A percentile compares a stretch with the other conserved stretches of the same genome.
These are phyloP conservation scores for Lycaena phlaeas DNA, from an alignment of 2,888 invertebrate species.

Conservation along the genomic window DNA sequence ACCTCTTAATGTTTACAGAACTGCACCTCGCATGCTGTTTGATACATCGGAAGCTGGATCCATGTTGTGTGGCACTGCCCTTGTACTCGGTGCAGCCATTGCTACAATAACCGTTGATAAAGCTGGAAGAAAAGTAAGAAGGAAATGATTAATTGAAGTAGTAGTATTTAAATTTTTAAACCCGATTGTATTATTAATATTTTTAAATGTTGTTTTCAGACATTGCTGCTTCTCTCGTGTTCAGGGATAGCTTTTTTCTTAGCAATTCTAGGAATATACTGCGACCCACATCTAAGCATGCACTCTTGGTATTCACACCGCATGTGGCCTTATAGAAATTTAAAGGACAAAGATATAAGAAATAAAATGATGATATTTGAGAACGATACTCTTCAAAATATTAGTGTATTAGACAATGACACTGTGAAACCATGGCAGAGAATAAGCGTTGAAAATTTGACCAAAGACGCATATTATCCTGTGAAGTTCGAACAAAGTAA, in stretches of 20 bases:
- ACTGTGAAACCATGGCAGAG: slow-evolving; percentile 25
- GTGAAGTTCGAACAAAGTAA: slow-evolving; percentile 24
- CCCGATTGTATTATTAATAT: too few relatives aligned
- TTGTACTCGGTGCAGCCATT: slow-evolving; percentile 56
- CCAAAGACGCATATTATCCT: slow-evolving; percentile 22
- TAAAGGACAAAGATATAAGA: slow-evolving; percentile 27
- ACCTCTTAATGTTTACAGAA: slow-evolving; percentile 28
- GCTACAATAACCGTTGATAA: slow-evolving; percentile 52
- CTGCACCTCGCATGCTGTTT: slow-evolving; percentile 35
- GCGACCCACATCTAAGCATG: slow-evolving; percentile 50
- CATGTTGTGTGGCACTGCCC: slow-evolving; percentile 49
- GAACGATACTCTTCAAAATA: slow-evolving; percentile 22
- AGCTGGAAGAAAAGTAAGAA: slow-evolving; percentile 50
- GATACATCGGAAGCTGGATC: slow-evolving; percentile 54
- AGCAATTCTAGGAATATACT: slow-evolving; percentile 51
- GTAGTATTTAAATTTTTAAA: too few relatives aligned
- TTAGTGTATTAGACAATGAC: slow-evolving; percentile 16
- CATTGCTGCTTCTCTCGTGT: slow-evolving; percentile 55
- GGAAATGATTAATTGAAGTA: too few relatives aligned
- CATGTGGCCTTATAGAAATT: slow-evolving; percentile 39
- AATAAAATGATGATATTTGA: slow-evolving; percentile 23
- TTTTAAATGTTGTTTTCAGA: too few relatives aligned
- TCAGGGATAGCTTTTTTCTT: slow-evolving; percentile 59
- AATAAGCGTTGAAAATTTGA: slow-evolving; percentile 26
- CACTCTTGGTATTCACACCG: slow-evolving; percentile 48